Evolutionary conservation across 2,888 invertebrate species (phyloP), one percentile per base, ranked within the genome.

Genomic region (Acholoe squamosa): DNA sequence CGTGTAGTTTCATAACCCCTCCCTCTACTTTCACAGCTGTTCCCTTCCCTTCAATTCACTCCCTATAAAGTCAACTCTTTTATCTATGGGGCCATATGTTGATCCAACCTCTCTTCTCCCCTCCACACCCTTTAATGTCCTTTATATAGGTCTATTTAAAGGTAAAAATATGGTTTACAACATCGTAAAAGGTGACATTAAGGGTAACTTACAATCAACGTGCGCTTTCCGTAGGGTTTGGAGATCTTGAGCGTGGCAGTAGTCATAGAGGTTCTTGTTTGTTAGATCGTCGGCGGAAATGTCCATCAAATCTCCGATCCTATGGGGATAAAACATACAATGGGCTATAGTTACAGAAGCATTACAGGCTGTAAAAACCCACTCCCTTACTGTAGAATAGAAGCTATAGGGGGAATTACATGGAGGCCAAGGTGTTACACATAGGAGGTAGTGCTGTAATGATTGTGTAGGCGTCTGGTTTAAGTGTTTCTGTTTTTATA

Each of bases 171-270:
- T 19, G 3, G 61, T 12, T 7, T 12, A 61, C 5, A 61, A 61
- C 61, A 61, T n/a, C 3, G 5, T 61, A 61, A 43, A 43, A 10
- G 10, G 3, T 43, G 3, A 43, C 3, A 43, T 43, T 3, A 43
- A 43, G 61, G 19, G n/a, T 61, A 28, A 98, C 99, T 98, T 97
- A 99, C 99, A 97, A 97, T 99, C 99, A 96, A 98, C 97, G 96
- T 99, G 99, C 96, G 98, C 98, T 97, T 98, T 99, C 94, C 98
- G 97, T 95, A 99, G 97, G 96, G 98, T 98, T 96, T 98, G 97
- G 91, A 98, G 98, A 96, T 99, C 99, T 96, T 99, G 99, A 67
- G 98, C 99, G 96, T 99, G 99, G 96, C 99, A 99, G 94, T 99
- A 97, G 76, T 98, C 97, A 96, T 99, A 99, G 92, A 99, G 97